Evolutionary conservation across 2,797 vertebrate genomes (phyloP).

Genomic region (Carapus acus): DNA sequence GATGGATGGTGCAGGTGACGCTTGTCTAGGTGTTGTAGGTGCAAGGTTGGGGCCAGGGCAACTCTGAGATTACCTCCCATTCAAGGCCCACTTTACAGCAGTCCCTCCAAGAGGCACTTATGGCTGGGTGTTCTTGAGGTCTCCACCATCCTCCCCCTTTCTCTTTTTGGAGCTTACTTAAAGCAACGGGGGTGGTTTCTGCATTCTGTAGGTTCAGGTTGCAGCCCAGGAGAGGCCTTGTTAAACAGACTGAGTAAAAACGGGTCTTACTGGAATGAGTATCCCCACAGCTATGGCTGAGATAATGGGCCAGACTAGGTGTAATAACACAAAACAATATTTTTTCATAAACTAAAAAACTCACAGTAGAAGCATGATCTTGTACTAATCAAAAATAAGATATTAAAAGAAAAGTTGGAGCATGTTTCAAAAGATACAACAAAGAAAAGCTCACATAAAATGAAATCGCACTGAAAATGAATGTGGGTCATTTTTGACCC

Average conservation of each 20-base stretch:
- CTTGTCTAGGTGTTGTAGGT: constrained; percentile 30
- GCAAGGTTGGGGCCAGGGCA: constrained; percentile 50
- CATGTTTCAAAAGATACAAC: too few species aligned
- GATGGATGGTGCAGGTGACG: constrained; percentile 42
- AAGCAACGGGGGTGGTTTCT: constrained; percentile 8
- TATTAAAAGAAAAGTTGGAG: too few species aligned
- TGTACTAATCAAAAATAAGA: too few species aligned
- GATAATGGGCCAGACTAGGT: too few species aligned
- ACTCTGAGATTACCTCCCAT: constrained; percentile 36
- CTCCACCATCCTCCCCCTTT: constrained; percentile 6
- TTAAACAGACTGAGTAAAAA: not conserved
- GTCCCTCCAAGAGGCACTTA: constrained; percentile 27
- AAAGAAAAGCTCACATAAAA: too few species aligned
- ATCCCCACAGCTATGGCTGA: too few species aligned
- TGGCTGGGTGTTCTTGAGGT: constrained; percentile 35
- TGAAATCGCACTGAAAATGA: too few species aligned
- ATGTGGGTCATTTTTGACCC: too few species aligned
- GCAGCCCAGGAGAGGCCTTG: not conserved
- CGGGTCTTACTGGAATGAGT: too few species aligned
- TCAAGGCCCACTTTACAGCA: constrained; percentile 25
- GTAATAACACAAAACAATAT: too few species aligned
- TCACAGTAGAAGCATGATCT: too few species aligned
- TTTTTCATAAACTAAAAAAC: too few species aligned
- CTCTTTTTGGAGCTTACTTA: constrained; percentile 14
- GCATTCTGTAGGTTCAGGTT: constrained; percentile 7